Base-by-base conservation (phyloP, 2,797 vertebrate genomes). In the Diplodus puntazzo region DNA sequence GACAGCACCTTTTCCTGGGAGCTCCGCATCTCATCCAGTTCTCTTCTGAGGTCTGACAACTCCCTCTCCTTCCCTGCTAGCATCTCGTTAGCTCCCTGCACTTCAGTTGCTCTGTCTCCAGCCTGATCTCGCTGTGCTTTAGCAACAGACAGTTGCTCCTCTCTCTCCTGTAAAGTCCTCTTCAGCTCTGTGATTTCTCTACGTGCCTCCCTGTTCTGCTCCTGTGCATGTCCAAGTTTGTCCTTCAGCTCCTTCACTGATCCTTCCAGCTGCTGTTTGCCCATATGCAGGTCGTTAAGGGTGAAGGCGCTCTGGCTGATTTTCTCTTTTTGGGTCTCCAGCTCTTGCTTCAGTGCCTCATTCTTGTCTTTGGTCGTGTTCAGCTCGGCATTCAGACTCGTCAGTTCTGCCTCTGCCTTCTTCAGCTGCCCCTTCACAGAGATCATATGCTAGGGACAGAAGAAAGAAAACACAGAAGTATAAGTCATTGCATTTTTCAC, bases 391-490 rank as follows among this genome's bases (percentile, higher is more conserved):
- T 95, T 94, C 70, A 97, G 87, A 73, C 90, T 89, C 39, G 69
- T 85, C 57, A 95, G 77, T 75, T 95, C 83, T 2, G 42, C 72
- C 48, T 97, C 96, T 0, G 92, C 88, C 76, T 98, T 96, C 45
- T 85, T 94, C 74, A 94, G 94, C 66, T 99, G 96, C 46, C 90
- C 97, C 92, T 98, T 99, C 86, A 97, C 92, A 1, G 94, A 92
- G 94, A 99, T 97, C 93, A 99, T 82, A 79, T 97, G 97, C 98
- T 99, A 79, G 59, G 95, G 84, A 50, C 70, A 90, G 53, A 81
- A 43, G 62, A 64, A 64, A 57, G 3, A 69, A 13, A 53, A 21
- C 12, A 16, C 13, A 1, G 59, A 39, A n/a, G 1, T 23, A 20
- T 39, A 27, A 53, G 21, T 73, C 5, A 54, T n/a, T 34, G 34